Base-by-base conservation (phyloP, 2,888 invertebrate genomes). In the Shargacucullia verbasci region DNA sequence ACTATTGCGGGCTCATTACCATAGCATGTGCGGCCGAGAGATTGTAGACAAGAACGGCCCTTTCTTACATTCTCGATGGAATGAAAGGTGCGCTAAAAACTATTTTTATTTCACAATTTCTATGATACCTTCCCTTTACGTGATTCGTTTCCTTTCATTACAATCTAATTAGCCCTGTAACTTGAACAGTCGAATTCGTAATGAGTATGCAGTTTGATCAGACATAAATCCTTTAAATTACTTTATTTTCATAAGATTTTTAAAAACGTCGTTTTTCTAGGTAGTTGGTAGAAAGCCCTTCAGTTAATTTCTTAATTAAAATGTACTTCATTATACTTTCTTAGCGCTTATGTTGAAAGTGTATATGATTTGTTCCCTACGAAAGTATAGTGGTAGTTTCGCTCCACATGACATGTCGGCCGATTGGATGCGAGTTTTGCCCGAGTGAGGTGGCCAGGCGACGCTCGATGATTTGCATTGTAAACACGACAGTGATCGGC, bases 331-430 rank as follows among this genome's bases (percentile, higher is more conserved):
- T 48, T 59, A 61, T 52, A 57, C 60, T 65, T 70, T 73, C 56
- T 66, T 67, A 57, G 59, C 35, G 33, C 25, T 33, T 73, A 14
- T 75, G 84, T 86, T 76, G 88, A 88, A 89, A 89, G 89, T 86
- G 82, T 79, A 79, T 80, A 81, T 80, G 82, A 85, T 85, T 85
- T 82, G 83, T 87, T 86, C 86, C 86, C 85, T 91, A 89, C 82
- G 89, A 92, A 91, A 92, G 89, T 88, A 81, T 84, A 84, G 80
- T 69, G 61, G 75, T 69, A 81, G 91, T 91, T 86, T 82, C 92
- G 93, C 90, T 94, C 92, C 88, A 92, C 76, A 91, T 93, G 91
- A 86, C 87, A 94, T 90, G 84, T 91, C 88, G 91, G 90, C 69
- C 91, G 86, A 70, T 71, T 72, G 73, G 65, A 65, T 52, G 62